phyloP scores from a whole-genome alignment of 2,888 invertebrate species.

The Drosophila barbarae region DNA sequence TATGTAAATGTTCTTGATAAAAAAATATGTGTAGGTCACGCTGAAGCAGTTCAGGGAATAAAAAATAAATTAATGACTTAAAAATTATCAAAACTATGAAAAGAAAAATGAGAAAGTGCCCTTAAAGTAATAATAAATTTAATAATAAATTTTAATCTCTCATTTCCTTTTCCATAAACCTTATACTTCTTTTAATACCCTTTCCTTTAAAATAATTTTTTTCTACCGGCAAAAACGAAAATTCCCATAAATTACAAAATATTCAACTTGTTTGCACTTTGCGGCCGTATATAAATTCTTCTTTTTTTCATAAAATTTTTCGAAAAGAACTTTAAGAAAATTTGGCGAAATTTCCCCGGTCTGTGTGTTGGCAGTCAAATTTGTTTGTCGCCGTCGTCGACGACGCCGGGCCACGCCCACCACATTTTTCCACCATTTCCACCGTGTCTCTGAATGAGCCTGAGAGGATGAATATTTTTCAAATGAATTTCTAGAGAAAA shows the following conservation, averaged over 20 bases:
- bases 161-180: background rate
- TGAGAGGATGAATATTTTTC: slow-evolving; percentile 36
- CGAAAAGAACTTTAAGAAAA: slow-evolving; percentile 18
- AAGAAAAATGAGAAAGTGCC: no score
- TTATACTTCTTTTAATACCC: background rate
- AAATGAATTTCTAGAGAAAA: slow-evolving; percentile 51
- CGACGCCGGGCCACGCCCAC: slow-evolving; percentile 66
- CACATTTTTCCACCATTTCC: slow-evolving; percentile 34
- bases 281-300: slow-evolving; percentile 45
- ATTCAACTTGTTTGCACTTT: slow-evolving; percentile 68
- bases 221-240: slow-evolving; percentile 23
- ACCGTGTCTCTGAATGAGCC: slow-evolving; percentile 43
- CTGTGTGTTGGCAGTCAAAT: slow-evolving; percentile 51
- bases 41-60: background rate
- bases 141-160: background rate
- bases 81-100: background rate
- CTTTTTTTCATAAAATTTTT: slow-evolving; percentile 23
- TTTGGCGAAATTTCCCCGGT: slow-evolving; percentile 20
- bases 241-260: slow-evolving; percentile 64
- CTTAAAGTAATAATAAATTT: background rate
- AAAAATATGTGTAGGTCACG: background rate
- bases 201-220: slow-evolving; percentile 10
- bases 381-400: slow-evolving; percentile 59
- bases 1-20: background rate
- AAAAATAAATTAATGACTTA: background rate